phyloP scores from a whole-genome alignment of 2,113 vertebrate species.

The Paralichthys olivaceus region DNA sequence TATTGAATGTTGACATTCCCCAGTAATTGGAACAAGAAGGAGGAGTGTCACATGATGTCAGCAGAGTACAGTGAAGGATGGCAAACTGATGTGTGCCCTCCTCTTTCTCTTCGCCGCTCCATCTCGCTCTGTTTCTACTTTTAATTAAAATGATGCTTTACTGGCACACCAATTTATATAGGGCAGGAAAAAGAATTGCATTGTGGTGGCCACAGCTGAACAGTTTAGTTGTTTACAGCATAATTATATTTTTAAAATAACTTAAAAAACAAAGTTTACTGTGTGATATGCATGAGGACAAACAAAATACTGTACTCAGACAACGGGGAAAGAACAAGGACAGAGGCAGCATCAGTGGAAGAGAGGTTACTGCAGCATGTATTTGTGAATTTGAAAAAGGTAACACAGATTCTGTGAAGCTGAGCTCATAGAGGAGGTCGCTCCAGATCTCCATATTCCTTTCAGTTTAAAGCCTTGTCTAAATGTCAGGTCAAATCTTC shows the following conservation, averaged over 20 bases:
- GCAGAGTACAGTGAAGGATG: slow-evolving; percentile 57
- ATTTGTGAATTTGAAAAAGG: slow-evolving; percentile 3
- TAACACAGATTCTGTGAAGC: slow-evolving; percentile 32
- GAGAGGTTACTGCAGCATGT: neutral
- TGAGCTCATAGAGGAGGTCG: slow-evolving; percentile 27
- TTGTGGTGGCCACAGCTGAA: slow-evolving; percentile 15
- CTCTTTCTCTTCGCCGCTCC: slow-evolving; percentile 33
- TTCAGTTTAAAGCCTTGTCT: slow-evolving; percentile 28
- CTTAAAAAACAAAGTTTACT: slow-evolving; percentile 40
- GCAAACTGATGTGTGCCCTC: slow-evolving; percentile 32
- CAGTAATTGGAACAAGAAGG: slow-evolving; percentile 67
- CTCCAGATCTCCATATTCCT: slow-evolving; percentile 52
- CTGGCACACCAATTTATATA: slow-evolving; percentile 39
- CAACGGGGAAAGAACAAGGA: slow-evolving; percentile 3
- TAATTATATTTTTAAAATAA: slow-evolving; percentile 29
- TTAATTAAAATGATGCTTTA: slow-evolving; percentile 59
- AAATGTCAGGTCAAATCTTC: neutral
- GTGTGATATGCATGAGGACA: slow-evolving; percentile 14
- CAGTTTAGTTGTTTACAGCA: slow-evolving; percentile 10
- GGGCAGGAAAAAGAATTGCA: slow-evolving; percentile 57
- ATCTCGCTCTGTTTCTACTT: slow-evolving; percentile 44
- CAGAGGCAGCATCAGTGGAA: too few species aligned
- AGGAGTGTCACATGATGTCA: slow-evolving; percentile 61
- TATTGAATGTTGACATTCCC: slow-evolving; percentile 69
- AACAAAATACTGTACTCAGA: neutral